Base-by-base conservation (phyloP, 2,113 vertebrate genomes). In the Lophura nycthemera region DNA sequence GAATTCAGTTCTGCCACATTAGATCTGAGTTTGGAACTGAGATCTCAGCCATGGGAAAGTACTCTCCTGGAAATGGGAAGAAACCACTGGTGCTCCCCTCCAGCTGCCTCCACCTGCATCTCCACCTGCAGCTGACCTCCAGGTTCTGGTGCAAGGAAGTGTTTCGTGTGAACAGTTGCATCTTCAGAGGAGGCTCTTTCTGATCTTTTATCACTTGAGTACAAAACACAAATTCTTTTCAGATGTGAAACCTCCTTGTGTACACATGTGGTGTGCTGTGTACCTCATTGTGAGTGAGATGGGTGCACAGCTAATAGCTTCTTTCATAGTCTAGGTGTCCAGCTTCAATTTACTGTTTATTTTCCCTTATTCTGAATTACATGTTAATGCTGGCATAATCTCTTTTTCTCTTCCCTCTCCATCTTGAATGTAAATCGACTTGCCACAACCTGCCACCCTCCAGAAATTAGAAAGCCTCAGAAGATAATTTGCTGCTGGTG, bases 401-500 rank as follows among this genome's bases (percentile, higher is more conserved):
- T 86, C 71, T 48, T 18, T 50, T 96, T 91, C 17, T 7, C 83
- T 93, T 54, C 63, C 14, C 54, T 69, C 64, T 90, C 54, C 67
- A 52, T 94, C 71, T 36, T 56, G 57, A 70, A 10, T 94, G 81
- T 87, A 93, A 94, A 94, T 92, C 2, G 42, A 83, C 91, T 95
- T 96, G 95, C 91, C 82, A 75, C 61, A 86, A 83, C 94, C 82
- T 95, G 96, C 91, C 85, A n/a, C 38, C 83, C 50, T 81, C 47
- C 71, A 83, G 82, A 97, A 96, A 93, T 83, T 93, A 89, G 69
- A 90, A 90, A 80, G 69, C 93, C 72, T 86, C 75, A 83, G 89
- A 97, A 91, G 85, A 92, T 92, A 90, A 95, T 96, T 92, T 95
- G 94, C 93, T 95, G 72, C 93, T 90, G 76, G 67, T 91, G 84